A percentile compares a stretch with the other conserved stretches of the same genome.
phyloP scores from a whole-genome alignment of 2,113 vertebrate genomes.

The Heloderma charlesbogerti region DNA sequence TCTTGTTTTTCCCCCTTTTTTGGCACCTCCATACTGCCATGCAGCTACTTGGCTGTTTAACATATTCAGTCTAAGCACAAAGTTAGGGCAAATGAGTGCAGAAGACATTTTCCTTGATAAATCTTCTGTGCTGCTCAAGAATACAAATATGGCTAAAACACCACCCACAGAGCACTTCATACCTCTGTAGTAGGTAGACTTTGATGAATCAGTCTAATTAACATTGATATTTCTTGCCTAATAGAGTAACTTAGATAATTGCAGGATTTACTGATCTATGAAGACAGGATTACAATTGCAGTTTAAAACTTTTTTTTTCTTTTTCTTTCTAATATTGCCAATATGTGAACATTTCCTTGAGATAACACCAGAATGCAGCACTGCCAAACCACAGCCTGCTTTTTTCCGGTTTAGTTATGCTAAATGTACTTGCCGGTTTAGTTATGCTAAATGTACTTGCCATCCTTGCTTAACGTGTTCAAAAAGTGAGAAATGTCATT shows the following conservation, averaged over 20 bases:
- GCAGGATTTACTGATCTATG: background rate
- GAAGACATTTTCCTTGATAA: background rate
- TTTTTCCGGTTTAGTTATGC: slow-evolving; percentile 19
- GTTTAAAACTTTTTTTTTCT: background rate
- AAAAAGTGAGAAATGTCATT: slow-evolving; percentile 34
- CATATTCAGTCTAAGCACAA: background rate
- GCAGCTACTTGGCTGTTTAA: background rate
- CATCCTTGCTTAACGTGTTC: slow-evolving; percentile 24
- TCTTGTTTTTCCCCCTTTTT: background rate
- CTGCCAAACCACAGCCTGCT: background rate
- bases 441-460: slow-evolving; percentile 34
- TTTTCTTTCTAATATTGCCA: slow-evolving; percentile 17
- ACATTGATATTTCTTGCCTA: slow-evolving; percentile 8
- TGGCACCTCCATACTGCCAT: background rate
- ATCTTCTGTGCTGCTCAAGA: background rate
- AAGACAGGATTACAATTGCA: background rate
- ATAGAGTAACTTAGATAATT: slow-evolving; percentile 35
- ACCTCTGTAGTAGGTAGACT: slow-evolving; percentile 3
- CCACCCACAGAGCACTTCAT: background rate
- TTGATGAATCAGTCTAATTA: slow-evolving; percentile 24
- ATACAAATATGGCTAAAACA: background rate
- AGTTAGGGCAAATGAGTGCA: background rate
- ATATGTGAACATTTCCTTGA: background rate
- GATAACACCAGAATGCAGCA: slow-evolving; percentile 33
- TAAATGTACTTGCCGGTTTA: no score